Evolutionary conservation across 2,797 vertebrate genomes (phyloP), one percentile per base, ranked within the genome.

Genomic region (Natrix natrix): DNA sequence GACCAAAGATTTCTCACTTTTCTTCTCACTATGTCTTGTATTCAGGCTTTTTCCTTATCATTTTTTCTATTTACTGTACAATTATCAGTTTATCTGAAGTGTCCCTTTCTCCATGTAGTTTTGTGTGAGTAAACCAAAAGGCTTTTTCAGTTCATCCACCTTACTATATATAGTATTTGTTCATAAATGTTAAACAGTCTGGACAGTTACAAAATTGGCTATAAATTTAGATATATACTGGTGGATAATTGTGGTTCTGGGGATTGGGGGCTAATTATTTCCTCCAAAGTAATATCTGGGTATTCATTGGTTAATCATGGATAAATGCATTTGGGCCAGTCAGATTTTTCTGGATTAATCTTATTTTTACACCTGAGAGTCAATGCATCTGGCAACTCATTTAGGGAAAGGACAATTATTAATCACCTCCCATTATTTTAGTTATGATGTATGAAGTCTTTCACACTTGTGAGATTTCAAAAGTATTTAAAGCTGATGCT

Each of bases 391-490:
- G 97, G 96, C 96, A 97, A 96, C 93, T 96, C 94, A 96, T 97
- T 97, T 97, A 96, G 93, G 69, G 94, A 96, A 97, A 96, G 63
- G 95, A 97, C 93, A 86, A 93, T 97, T 97, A 97, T 97, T 97
- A 98, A 97, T 97, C 95, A 96, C 92, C 93, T 96, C 94, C 91
- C 90, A 97, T 97, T 97, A 96, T 96, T 97, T 97, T 95, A 94
- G 96, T 96, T 97, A 96, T 96, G 96, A 97, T 97, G 86, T 97
- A 97, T 97, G 96, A 97, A 96, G 94, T 95, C 96, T 97, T 97
- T 97, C 97, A 97, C 93, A 97, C 94, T 96, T 96, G 57, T 94
- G 94, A 97, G 96, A 96, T 96, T 98, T 97, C 92, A 95, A 90
- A 97, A 96, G 93, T 96, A 94, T 96, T 96, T 96, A 94, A 97